Evolutionary conservation across 2,888 invertebrate genomes (phyloP).

Genomic region (Calameuta pallipes): DNA sequence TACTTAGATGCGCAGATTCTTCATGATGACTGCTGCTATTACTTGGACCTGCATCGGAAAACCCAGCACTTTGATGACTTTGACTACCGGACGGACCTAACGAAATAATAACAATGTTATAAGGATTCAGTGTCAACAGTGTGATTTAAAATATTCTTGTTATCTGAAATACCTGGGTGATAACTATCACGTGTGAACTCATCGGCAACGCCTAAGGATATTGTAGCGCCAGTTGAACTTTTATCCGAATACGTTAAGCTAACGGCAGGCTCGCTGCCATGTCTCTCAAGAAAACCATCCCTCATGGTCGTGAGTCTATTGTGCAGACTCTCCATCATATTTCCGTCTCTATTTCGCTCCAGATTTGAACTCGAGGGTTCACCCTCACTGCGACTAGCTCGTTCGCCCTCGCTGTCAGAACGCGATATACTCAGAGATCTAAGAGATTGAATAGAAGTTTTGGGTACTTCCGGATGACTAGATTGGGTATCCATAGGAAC

Average conservation of each 20-base stretch:
- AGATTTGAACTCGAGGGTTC: slow-evolving; percentile 36
- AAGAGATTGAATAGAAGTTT: slow-evolving; percentile 46
- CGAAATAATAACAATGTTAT: neutral
- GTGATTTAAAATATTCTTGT: neutral
- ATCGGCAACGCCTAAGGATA: slow-evolving; percentile 68
- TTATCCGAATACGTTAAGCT: slow-evolving; percentile 73
- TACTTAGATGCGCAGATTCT: neutral
- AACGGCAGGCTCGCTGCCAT: slow-evolving; percentile 73
- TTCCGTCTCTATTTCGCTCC: slow-evolving; percentile 43
- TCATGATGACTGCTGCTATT: slow-evolving; percentile 23
- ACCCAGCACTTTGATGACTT: slow-evolving; percentile 29
- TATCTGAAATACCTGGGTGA: slow-evolving; percentile 50
- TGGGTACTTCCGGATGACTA: slow-evolving; percentile 52
- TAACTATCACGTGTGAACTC: slow-evolving; percentile 61
- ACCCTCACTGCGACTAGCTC: slow-evolving; percentile 29
- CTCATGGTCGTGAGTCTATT: slow-evolving; percentile 68
- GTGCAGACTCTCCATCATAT: slow-evolving; percentile 63
- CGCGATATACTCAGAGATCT: slow-evolving; percentile 39
- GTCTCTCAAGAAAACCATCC: slow-evolving; percentile 71
- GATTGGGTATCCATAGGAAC: slow-evolving; percentile 58
- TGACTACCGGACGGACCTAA: slow-evolving; percentile 55
- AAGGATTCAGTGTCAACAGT: neutral
- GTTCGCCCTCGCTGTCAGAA: slow-evolving; percentile 27
- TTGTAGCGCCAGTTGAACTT: slow-evolving; percentile 73
- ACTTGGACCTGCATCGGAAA: slow-evolving; percentile 50